Evolutionary conservation across 2,888 invertebrate genomes (phyloP).

Genomic region (Neocrepidodera transversa): DNA sequence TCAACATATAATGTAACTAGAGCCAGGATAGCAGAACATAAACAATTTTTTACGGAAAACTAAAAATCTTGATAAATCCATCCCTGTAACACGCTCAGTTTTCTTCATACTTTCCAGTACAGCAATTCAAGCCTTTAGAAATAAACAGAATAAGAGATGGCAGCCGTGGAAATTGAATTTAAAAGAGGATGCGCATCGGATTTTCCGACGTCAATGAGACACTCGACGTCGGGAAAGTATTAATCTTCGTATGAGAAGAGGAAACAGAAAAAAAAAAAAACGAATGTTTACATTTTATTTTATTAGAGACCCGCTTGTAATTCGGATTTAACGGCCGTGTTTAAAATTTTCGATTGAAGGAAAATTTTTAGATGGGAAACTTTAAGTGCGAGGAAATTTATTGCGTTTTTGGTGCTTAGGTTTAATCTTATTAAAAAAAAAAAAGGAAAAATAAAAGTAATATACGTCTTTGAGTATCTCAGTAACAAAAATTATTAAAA

Average conservation of each 20-base stretch:
- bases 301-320: background rate
- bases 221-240: constrained; percentile 2
- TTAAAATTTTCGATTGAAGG: background rate
- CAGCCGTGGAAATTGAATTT: constrained; percentile 10
- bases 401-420: background rate
- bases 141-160: constrained; percentile 17
- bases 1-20: no score
- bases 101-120: background rate
- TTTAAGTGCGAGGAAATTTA: background rate
- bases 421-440: no score
- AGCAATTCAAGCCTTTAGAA: constrained; percentile 11
- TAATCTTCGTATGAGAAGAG: background rate
- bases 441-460: no score
- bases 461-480: no score
- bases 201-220: constrained; percentile 6
- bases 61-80: no score
- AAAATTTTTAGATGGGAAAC: background rate
- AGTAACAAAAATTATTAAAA: no score
- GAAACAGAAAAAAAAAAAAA: background rate
- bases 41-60: no score
- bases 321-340: constrained; percentile 3
- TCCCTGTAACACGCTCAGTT: background rate
- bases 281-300: constrained; percentile 14
- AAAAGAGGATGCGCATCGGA: constrained; percentile 16
- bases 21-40: no score